phyloP scores from a whole-genome alignment of 2,113 vertebrate genomes.

The Condylura cristata region DNA sequence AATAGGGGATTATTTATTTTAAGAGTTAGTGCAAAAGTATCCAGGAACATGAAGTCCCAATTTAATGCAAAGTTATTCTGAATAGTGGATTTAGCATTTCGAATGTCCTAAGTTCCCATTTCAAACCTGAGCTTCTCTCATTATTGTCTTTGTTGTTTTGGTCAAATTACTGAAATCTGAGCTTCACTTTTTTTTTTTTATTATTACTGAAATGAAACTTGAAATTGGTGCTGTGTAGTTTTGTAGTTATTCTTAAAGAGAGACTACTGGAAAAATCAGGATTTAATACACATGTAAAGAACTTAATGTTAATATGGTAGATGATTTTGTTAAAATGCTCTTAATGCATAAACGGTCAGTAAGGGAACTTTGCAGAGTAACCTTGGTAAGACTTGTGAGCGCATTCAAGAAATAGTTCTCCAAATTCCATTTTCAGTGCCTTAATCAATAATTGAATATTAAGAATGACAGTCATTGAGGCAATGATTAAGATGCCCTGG shows the following conservation, averaged over 20 bases:
- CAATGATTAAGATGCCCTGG: not conserved
- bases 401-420: not conserved
- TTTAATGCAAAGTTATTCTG: not conserved
- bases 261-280: not conserved
- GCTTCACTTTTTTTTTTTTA: not conserved
- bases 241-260: not conserved
- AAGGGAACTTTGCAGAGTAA: not conserved
- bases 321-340: not conserved
- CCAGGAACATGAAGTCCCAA: not conserved
- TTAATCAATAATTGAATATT: constrained; percentile 15
- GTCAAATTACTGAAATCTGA: not conserved
- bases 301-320: not conserved
- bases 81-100: not conserved
- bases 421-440: not conserved
- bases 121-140: not conserved
- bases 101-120: not conserved
- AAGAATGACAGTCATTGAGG: not conserved
- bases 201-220: not conserved
- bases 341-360: not conserved
- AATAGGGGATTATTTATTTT: not conserved
- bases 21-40: not conserved
- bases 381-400: not conserved
- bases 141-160: not conserved
- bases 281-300: not conserved
- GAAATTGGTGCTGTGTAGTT: not conserved